Evolutionary conservation across 2,797 vertebrate species (phyloP).

Genomic region (Esox masquinongy): DNA sequence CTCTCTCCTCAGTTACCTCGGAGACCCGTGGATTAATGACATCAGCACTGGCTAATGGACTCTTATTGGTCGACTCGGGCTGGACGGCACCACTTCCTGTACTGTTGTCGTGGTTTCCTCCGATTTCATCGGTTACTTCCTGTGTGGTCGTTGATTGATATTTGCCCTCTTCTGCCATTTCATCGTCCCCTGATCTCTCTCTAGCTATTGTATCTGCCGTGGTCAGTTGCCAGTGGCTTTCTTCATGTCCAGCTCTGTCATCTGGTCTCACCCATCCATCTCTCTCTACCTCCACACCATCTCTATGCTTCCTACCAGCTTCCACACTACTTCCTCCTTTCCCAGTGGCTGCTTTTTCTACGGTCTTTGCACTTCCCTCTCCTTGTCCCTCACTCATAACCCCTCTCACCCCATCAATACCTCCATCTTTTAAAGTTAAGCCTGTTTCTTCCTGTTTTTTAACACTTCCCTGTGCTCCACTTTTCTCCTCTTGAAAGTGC

Average conservation of each 20-base stretch:
- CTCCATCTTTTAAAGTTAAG: conserved; percentile 24
- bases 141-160: conserved; percentile 44
- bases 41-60: conserved; percentile 9
- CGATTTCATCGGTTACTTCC: conserved; percentile 18
- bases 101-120: conserved; percentile 1
- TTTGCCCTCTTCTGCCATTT: conserved; percentile 54
- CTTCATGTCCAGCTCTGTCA: conserved; percentile 57
- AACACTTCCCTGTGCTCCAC: not conserved
- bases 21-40: conserved; percentile 15
- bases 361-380: conserved; percentile 17
- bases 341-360: conserved; percentile 15
- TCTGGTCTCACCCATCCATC: conserved; percentile 37
- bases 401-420: conserved; percentile 26
- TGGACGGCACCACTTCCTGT: conserved; percentile 39
- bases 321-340: too few relatives aligned
- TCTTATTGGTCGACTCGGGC: conserved; percentile 35
- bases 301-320: conserved; percentile 3
- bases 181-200: conserved; percentile 47
- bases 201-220: conserved; percentile 50
- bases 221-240: conserved; percentile 36
- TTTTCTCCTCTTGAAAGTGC: conserved; percentile 34
- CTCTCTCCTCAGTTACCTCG: conserved; percentile 8
- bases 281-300: not conserved
- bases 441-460: conserved; percentile 24
- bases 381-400: conserved; percentile 34